phyloP scores from a whole-genome alignment of 2,888 invertebrate genomes.

The Antheraea assamensis region DNA sequence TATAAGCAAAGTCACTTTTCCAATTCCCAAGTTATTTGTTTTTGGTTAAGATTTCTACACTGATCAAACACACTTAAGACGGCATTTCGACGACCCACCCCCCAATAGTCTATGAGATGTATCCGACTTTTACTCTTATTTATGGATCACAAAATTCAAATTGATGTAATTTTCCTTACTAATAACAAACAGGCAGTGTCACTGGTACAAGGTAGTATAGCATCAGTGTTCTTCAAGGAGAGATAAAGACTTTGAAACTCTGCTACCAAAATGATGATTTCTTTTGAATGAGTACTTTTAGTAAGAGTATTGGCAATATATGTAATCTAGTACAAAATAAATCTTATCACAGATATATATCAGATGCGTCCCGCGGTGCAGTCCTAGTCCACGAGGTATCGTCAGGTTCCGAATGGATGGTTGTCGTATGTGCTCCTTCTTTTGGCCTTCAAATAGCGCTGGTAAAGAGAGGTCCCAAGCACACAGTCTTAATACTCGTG shows the following conservation, averaged over 20 bases:
- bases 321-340: background rate
- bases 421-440: constrained; percentile 80
- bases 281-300: background rate
- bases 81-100: too few relatives aligned
- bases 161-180: background rate
- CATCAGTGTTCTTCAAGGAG: background rate
- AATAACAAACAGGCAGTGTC: too few relatives aligned
- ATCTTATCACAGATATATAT: constrained; percentile 75
- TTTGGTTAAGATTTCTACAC: too few relatives aligned
- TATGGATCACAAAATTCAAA: background rate
- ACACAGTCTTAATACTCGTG: constrained; percentile 83
- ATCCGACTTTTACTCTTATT: background rate
- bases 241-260: background rate
- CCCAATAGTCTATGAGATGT: too few relatives aligned
- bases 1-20: too few relatives aligned
- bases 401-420: constrained; percentile 83
- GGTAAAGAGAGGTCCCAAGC: constrained; percentile 80
- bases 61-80: too few relatives aligned
- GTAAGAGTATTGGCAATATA: background rate
- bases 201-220: background rate
- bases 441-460: constrained; percentile 86
- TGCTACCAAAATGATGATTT: background rate
- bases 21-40: too few relatives aligned
- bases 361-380: constrained; percentile 86
- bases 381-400: constrained; percentile 86